Evolutionary conservation across 2,888 invertebrate genomes (phyloP).

Genomic region (Sesamia inferens): DNA sequence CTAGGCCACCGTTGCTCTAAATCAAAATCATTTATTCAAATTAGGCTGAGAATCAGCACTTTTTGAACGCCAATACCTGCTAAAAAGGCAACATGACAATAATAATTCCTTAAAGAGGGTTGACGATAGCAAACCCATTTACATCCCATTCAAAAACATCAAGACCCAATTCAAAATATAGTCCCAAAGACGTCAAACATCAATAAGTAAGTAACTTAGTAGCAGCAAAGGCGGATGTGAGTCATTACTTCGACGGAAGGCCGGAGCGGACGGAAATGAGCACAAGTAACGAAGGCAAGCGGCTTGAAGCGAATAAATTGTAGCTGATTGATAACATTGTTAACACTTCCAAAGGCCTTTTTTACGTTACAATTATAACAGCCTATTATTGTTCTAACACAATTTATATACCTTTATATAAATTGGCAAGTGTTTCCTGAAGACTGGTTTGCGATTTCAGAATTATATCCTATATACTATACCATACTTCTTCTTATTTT

Average conservation of each 20-base stretch:
- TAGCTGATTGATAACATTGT: slow-evolving; percentile 30
- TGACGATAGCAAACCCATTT: background rate
- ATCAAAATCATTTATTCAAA: no score
- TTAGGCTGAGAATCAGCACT: no score
- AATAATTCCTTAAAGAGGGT: background rate
- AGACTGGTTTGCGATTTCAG: background rate
- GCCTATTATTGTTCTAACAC: no score
- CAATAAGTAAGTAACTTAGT: slow-evolving; percentile 12
- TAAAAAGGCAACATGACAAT: background rate
- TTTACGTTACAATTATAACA: background rate
- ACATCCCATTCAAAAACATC: background rate
- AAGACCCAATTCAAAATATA: background rate
- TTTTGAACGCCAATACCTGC: background rate
- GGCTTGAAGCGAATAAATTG: slow-evolving; percentile 38
- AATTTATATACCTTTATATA: no score
- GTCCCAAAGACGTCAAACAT: slow-evolving; percentile 3
- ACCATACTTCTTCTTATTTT: no score
- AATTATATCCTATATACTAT: background rate
- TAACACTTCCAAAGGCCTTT: background rate
- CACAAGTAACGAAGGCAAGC: slow-evolving; percentile 42
- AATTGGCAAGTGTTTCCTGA: background rate
- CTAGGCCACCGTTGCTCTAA: no score
- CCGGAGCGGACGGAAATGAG: slow-evolving; percentile 57
- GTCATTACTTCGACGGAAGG: slow-evolving; percentile 59
- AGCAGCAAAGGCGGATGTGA: slow-evolving; percentile 53